Percentiles rank a stretch among this genome's conserved stretches.
phyloP scores from a whole-genome alignment of 2,888 invertebrate genomes.

The Epirrhoe alternata region DNA sequence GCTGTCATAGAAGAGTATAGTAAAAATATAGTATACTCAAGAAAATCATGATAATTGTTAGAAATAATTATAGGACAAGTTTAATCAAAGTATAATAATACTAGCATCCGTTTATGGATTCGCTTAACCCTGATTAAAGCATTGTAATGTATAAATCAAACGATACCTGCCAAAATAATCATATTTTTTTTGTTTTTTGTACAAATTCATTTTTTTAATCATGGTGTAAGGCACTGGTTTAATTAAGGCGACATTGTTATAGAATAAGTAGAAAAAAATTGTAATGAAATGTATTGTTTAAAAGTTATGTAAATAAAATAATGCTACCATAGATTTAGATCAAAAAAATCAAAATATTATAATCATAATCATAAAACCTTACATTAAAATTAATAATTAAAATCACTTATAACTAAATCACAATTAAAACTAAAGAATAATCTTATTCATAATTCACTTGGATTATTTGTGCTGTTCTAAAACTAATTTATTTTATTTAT shows the following conservation, averaged over 20 bases:
- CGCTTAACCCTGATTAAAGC: no score
- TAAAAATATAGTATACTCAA: no score
- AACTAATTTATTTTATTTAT: conserved; percentile 18
- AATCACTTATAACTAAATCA: conserved; percentile 50
- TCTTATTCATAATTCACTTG: conserved; percentile 47
- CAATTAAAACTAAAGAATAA: conserved; percentile 51
- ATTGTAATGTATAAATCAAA: no score
- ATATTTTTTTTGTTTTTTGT: no score
- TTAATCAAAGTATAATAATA: no score
- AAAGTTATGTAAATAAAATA: conserved; percentile 1
- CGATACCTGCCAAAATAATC: no score
- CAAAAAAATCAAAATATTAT: conserved; percentile 33
- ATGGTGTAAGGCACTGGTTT: conserved; percentile 27
- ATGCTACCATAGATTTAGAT: conserved; percentile 15
- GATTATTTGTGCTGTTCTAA: conserved; percentile 47
- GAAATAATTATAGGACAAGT: no score
- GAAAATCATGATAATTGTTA: no score
- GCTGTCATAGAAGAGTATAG: no score
- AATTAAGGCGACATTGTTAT: conserved; percentile 21
- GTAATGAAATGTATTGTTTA: not conserved
- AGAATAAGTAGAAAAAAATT: not conserved
- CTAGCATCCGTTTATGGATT: no score
- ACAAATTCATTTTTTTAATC: no score
- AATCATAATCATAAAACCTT: conserved; percentile 36
- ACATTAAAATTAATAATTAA: conserved; percentile 45